phyloP scores from a whole-genome alignment of 2,888 invertebrate genomes.

The Cantharis flavilabris region DNA sequence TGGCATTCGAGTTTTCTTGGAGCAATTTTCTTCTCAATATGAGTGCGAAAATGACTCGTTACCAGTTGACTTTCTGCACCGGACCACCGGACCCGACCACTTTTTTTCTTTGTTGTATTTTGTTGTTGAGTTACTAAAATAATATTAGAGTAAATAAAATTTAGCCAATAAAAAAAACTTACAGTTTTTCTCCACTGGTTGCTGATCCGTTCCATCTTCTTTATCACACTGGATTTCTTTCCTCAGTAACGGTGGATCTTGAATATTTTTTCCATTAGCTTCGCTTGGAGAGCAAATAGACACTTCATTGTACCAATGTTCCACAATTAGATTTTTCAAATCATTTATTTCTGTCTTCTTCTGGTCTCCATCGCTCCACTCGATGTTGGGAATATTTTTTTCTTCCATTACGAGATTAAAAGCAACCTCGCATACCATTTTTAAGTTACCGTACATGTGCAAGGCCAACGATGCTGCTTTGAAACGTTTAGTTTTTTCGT shows the following conservation, averaged over 20 bases:
- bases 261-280: slow-evolving; percentile 20
- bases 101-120: background rate
- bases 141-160: background rate
- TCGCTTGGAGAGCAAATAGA: slow-evolving; percentile 29
- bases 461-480: slow-evolving; percentile 19
- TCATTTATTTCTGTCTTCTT: slow-evolving; percentile 15
- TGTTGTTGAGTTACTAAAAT: background rate
- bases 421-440: slow-evolving; percentile 14
- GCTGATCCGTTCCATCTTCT: too few relatives aligned
- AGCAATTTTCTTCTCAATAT: slow-evolving; percentile 18
- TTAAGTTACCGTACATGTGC: slow-evolving; percentile 21
- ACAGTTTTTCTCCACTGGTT: too few relatives aligned
- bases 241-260: too few relatives aligned
- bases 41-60: slow-evolving; percentile 2
- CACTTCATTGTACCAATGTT: slow-evolving; percentile 37
- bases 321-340: slow-evolving; percentile 22
- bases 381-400: background rate
- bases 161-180: too few relatives aligned
- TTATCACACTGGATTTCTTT: too few relatives aligned
- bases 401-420: slow-evolving; percentile 13
- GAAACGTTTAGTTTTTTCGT: slow-evolving; percentile 3
- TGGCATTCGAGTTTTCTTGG: slow-evolving; percentile 25
- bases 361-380: background rate
- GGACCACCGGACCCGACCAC: slow-evolving; percentile 4
- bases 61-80: slow-evolving; percentile 8